These are phyloP conservation scores for Cyphomyrmex costatus DNA, from an alignment of 1,140 invertebrate species.

Conservation along the genomic window DNA sequence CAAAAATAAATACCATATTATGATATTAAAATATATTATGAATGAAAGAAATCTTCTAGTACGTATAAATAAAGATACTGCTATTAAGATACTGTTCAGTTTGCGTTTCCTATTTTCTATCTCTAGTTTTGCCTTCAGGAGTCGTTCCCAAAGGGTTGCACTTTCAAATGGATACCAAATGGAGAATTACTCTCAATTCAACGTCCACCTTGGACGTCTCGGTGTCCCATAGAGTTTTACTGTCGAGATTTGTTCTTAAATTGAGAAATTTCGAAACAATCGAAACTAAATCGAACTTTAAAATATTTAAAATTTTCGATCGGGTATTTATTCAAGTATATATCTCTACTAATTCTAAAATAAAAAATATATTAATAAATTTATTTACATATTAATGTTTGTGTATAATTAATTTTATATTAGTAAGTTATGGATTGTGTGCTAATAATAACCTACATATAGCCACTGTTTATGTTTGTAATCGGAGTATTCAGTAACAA, in stretches of 20 bases:
- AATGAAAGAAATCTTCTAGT: background rate
- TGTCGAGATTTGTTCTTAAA: constrained; percentile 28
- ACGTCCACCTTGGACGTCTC: constrained; percentile 14
- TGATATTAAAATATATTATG: constrained; percentile 4
- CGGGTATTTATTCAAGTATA: background rate
- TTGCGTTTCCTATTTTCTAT: constrained; percentile 17
- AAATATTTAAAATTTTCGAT: constrained; percentile 26
- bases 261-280: constrained; percentile 26
- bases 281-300: too few relatives aligned
- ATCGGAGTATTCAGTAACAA: background rate
- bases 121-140: constrained; percentile 35
- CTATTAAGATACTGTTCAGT: constrained; percentile 32
- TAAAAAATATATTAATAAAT: background rate
- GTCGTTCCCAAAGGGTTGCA: constrained; percentile 23
- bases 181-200: constrained; percentile 52
- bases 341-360: background rate
- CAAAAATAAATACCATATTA: background rate
- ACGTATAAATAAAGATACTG: background rate
- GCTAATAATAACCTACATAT: background rate
- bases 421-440: background rate
- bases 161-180: constrained; percentile 50
- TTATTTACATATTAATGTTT: constrained; percentile 1
- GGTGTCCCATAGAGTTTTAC: background rate
- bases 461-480: background rate
- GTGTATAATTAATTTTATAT: background rate